These are phyloP conservation scores for Pollachius pollachius DNA, from an alignment of 2,113 vertebrate species.

Conservation along the genomic window DNA sequence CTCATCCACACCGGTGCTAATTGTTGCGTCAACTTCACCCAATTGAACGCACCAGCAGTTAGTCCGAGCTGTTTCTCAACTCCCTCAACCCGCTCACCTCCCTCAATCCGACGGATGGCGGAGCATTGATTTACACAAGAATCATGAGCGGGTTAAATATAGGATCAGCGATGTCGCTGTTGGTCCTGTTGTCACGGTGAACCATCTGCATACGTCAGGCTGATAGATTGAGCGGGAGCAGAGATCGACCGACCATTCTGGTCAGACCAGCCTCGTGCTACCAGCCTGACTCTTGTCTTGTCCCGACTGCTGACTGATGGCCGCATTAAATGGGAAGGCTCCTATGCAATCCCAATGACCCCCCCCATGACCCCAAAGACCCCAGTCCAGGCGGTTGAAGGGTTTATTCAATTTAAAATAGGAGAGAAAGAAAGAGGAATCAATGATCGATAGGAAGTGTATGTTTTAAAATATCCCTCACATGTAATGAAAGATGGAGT, in stretches of 20 bases:
- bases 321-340: constrained; percentile 28
- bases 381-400: constrained; percentile 1
- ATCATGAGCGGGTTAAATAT: constrained; percentile 26
- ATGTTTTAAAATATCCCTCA: no score
- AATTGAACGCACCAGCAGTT: no score
- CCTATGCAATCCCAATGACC: constrained; percentile 7
- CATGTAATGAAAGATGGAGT: not conserved
- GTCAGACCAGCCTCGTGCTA: constrained; percentile 40
- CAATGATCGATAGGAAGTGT: not conserved
- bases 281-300: constrained; percentile 12
- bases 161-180: constrained; percentile 7
- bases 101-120: constrained; percentile 9
- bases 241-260: constrained; percentile 42
- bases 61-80: constrained; percentile 7
- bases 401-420: not conserved
- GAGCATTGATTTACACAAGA: constrained; percentile 2
- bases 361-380: not conserved
- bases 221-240: constrained; percentile 52
- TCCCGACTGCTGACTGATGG: constrained; percentile 49
- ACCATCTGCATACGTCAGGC: constrained; percentile 45
- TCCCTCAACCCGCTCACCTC: not conserved
- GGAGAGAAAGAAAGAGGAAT: constrained; percentile 14
- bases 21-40: no score
- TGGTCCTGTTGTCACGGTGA: constrained; percentile 18
- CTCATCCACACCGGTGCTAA: no score